phyloP scores from a whole-genome alignment of 2,888 invertebrate species.

The Ormyrus nitidulus region DNA sequence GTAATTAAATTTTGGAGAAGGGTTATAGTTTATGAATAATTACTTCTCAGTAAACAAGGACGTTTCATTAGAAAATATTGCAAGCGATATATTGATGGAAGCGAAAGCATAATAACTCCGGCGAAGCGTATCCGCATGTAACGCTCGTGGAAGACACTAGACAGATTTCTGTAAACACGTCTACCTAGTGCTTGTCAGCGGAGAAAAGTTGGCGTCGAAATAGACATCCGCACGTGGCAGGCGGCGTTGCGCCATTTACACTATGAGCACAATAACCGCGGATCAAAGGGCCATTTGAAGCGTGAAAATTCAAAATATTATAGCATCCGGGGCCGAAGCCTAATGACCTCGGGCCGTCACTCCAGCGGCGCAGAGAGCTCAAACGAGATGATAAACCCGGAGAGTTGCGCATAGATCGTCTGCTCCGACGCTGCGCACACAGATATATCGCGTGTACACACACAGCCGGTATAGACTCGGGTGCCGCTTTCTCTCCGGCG shows the following conservation, averaged over 20 bases:
- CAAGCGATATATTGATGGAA: no score
- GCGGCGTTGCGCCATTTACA: constrained; percentile 4
- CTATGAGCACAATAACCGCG: constrained; percentile 17
- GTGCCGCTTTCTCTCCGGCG: background rate
- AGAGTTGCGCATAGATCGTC: no score
- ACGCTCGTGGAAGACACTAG: background rate
- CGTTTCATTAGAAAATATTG: no score
- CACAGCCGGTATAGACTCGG: constrained; percentile 12
- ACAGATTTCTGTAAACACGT: constrained; percentile 27
- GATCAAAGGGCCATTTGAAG: constrained; percentile 47
- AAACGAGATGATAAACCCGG: no score
- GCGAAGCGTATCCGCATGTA: no score
- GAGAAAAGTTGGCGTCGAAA: background rate
- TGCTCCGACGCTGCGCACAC: no score
- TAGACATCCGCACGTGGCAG: background rate
- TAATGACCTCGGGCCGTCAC: constrained; percentile 42
- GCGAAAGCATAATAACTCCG: no score
- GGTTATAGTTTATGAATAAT: no score
- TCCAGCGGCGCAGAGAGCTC: background rate
- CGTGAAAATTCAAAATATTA: constrained; percentile 46
- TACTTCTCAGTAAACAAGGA: no score
- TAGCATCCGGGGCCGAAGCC: constrained; percentile 27
- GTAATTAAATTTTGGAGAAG: no score
- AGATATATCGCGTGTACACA: background rate
- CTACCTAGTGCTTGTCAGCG: background rate